Evolutionary conservation across 2,888 invertebrate genomes (phyloP).

Genomic region (Hypercompe scribonia): DNA sequence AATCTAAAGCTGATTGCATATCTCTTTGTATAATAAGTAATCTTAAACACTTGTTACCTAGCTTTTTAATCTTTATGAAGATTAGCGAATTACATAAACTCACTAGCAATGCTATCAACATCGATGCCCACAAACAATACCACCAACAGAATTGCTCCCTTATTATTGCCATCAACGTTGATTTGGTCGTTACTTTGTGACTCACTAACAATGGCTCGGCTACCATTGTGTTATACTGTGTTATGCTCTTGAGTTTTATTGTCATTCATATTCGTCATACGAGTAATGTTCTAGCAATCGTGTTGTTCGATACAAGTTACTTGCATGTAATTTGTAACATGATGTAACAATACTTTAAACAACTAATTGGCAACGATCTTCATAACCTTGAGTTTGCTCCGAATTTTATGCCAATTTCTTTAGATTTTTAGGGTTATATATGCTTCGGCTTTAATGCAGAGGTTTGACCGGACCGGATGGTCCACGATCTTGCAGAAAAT

Average conservation of each 20-base stretch:
- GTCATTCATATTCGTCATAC: slow-evolving; percentile 16
- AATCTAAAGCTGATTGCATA: not conserved
- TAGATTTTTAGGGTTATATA: no score
- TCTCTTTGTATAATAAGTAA: not conserved
- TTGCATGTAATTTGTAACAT: slow-evolving; percentile 2
- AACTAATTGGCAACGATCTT: not conserved
- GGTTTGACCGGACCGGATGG: no score
- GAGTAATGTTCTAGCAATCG: slow-evolving; percentile 5
- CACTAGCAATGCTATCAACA: not conserved
- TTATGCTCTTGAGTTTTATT: slow-evolving; percentile 5
- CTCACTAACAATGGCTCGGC: slow-evolving; percentile 11
- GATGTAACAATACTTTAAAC: not conserved
- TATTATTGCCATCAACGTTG: slow-evolving; percentile 6
- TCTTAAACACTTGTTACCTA: not conserved
- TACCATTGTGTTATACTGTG: slow-evolving; percentile 3
- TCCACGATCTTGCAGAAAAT: no score
- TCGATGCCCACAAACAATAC: not conserved
- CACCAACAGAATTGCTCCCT: slow-evolving; percentile 4
- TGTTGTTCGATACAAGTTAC: slow-evolving; percentile 1
- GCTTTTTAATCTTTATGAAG: not conserved
- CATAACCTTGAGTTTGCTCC: not conserved
- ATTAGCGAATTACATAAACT: not conserved
- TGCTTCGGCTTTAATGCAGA: no score
- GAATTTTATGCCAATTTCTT: not conserved
- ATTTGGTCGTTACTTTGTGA: slow-evolving; percentile 2